phyloP scores from a whole-genome alignment of 2,113 vertebrate species.

The Melanerpes formicivorus region DNA sequence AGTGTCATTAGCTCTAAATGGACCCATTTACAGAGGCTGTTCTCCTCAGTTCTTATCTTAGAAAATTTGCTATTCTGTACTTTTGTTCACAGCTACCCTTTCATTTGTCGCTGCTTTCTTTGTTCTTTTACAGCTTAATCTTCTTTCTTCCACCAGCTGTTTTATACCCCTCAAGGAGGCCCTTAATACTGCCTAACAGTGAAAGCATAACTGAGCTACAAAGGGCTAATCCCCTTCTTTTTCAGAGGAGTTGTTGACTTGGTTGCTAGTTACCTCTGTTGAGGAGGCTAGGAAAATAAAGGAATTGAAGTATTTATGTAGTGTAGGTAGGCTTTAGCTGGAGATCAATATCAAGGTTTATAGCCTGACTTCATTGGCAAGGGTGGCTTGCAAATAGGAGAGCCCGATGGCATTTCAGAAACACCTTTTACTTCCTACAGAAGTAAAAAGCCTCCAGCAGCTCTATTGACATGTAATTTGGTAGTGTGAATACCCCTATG shows the following conservation, averaged over 20 bases:
- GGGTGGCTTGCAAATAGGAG: background rate
- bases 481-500: background rate
- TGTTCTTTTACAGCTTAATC: conserved; percentile 27
- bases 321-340: background rate
- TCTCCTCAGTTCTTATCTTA: background rate
- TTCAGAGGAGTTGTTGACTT: background rate
- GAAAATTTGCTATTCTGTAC: background rate
- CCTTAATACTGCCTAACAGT: background rate
- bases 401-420: background rate
- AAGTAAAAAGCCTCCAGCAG: background rate
- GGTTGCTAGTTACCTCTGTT: background rate
- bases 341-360: background rate
- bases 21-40: background rate
- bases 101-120: conserved; percentile 3
- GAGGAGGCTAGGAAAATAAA: background rate
- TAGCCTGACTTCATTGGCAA: background rate
- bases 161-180: background rate
- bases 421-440: background rate
- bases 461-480: background rate
- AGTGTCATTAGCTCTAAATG: background rate
- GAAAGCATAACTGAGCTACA: conserved; percentile 19
- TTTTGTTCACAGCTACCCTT: background rate
- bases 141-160: background rate
- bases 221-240: background rate
- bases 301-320: background rate